Conservation (phyloP, 2,113 vertebrate genomes). For the Myxocyprinus asiaticus region DNA sequence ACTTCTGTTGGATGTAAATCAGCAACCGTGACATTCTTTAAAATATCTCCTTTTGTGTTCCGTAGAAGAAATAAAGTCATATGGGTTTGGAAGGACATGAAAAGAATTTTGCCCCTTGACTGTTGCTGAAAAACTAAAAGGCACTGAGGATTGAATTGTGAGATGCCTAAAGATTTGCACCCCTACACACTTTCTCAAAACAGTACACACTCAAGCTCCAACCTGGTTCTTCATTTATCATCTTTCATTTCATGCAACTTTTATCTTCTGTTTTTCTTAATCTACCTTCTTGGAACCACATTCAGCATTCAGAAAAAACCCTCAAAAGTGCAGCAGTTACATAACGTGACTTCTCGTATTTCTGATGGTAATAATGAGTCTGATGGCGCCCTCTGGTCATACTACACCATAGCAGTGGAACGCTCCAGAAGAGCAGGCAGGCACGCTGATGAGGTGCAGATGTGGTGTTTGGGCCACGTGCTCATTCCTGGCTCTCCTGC, state of each 20-base stretch:
- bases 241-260: neutral
- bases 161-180: no score
- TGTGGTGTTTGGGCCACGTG: conserved; percentile 40
- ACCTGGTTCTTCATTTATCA: no score
- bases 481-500: conserved; percentile 1
- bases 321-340: conserved; percentile 11
- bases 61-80: no score
- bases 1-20: no score
- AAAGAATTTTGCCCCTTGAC: no score
- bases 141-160: no score
- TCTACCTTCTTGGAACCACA: neutral
- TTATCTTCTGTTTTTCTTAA: neutral
- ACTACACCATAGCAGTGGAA: conserved; percentile 10
- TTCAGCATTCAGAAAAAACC: conserved; percentile 7
- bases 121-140: no score
- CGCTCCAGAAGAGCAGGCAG: conserved; percentile 17
- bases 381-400: conserved; percentile 9
- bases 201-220: no score
- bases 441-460: conserved; percentile 48
- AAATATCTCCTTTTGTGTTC: no score
- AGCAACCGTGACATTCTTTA: no score
- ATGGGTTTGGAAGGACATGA: no score
- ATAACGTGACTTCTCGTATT: conserved; percentile 4
- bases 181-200: neutral
- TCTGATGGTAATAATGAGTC: conserved; percentile 31